Evolutionary conservation across 2,888 invertebrate genomes (phyloP).

Genomic region (Lysandra bellargus): DNA sequence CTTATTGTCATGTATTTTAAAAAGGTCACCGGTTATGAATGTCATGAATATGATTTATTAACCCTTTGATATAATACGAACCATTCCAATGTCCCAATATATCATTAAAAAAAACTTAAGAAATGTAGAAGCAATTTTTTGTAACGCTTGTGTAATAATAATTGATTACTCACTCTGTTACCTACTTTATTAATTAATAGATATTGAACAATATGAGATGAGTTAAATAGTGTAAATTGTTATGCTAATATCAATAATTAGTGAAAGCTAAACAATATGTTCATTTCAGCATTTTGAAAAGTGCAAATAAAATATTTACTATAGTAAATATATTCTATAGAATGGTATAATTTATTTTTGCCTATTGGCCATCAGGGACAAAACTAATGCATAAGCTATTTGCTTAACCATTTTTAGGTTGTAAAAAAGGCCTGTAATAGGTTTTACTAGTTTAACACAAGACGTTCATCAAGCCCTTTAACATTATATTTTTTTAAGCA

Average conservation of each 20-base stretch:
- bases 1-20: not conserved
- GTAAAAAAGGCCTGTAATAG: too few relatives aligned
- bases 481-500: not conserved
- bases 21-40: slow-evolving; percentile 1
- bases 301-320: not conserved
- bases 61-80: not conserved
- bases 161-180: not conserved
- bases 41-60: not conserved
- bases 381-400: too few relatives aligned
- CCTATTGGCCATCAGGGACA: too few relatives aligned
- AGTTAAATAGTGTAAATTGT: not conserved
- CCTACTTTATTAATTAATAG: not conserved
- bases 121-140: not conserved
- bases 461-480: too few relatives aligned
- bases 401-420: too few relatives aligned
- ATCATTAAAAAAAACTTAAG: not conserved
- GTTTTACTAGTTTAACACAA: too few relatives aligned
- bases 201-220: not conserved
- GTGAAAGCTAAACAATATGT: not conserved
- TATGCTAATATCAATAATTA: not conserved
- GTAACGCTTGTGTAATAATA: slow-evolving; percentile 4
- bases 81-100: not conserved
- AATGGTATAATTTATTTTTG: not conserved
- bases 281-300: not conserved
- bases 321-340: too few relatives aligned